Conservation (phyloP, 2,113 vertebrate genomes). For the Centropristis striata region DNA sequence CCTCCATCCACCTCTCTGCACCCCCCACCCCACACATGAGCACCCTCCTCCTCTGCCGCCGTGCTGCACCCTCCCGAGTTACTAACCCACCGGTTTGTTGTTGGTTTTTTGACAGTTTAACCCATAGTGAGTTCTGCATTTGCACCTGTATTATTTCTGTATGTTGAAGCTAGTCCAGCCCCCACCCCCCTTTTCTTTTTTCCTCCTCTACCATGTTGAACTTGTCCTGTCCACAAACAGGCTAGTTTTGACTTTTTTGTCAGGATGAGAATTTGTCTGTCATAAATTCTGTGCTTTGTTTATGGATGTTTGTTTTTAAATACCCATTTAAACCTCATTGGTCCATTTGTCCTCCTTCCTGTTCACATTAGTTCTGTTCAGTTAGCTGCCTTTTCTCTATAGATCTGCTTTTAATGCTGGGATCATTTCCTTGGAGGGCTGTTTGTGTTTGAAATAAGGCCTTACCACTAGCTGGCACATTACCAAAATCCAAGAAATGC, state of each 20-base stretch:
- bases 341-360: constrained; percentile 27
- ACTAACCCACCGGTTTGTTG: constrained; percentile 77
- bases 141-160: constrained; percentile 78
- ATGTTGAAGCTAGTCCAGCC: constrained; percentile 75
- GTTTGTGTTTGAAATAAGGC: constrained; percentile 3
- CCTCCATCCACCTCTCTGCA: constrained; percentile 18
- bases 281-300: constrained; percentile 28
- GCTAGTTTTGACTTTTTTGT: constrained; percentile 19
- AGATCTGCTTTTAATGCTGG: constrained; percentile 19
- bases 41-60: constrained; percentile 34
- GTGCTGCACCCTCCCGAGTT: constrained; percentile 33
- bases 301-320: constrained; percentile 19
- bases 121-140: constrained; percentile 65
- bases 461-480: neutral
- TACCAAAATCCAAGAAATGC: neutral
- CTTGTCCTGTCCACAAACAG: constrained; percentile 25
- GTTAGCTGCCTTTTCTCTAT: neutral
- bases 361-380: constrained; percentile 6
- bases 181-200: neutral
- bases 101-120: constrained; percentile 56
- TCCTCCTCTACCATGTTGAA: constrained; percentile 28
- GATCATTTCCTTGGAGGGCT: neutral
- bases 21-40: constrained; percentile 8
- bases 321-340: constrained; percentile 46
- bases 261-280: constrained; percentile 20